A percentile compares a stretch with the other conserved stretches of the same genome.
phyloP scores from a whole-genome alignment of 2,888 invertebrate genomes.

The Arge pagana region DNA sequence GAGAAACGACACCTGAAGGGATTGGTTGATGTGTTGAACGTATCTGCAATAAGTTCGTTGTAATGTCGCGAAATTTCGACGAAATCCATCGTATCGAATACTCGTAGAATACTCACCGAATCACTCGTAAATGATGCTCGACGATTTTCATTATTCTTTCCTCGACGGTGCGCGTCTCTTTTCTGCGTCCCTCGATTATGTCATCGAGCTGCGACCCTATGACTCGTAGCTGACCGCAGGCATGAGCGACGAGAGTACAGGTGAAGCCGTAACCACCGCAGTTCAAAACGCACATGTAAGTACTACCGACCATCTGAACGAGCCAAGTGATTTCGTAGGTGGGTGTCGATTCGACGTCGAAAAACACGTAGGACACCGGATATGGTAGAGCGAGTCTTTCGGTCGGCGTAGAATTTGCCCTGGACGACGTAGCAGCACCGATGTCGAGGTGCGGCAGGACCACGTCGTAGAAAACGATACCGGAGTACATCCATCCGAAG shows the following conservation, averaged over 20 bases:
- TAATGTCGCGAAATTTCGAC: no score
- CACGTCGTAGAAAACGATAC: conserved; percentile 32
- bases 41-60: no score
- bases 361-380: conserved; percentile 41
- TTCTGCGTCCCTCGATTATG: conserved; percentile 32
- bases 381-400: conserved; percentile 41
- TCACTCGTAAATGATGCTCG: no score
- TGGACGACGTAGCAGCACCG: no score
- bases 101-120: no score
- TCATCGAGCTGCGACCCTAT: conserved; percentile 34
- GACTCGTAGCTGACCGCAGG: conserved; percentile 47
- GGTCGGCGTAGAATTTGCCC: conserved; percentile 32
- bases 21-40: no score
- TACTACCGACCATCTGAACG: no score
- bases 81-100: no score
- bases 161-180: no score
- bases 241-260: conserved; percentile 47
- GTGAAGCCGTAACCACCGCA: conserved; percentile 44
- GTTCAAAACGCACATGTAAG: conserved; percentile 44
- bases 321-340: conserved; percentile 45
- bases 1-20: no score
- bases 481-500: conserved; percentile 35
- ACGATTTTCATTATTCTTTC: no score
- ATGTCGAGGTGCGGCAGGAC: conserved; percentile 32
- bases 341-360: conserved; percentile 42